Evolutionary conservation across 2,113 vertebrate genomes (phyloP).

Genomic region (Mormyrus iriodes): DNA sequence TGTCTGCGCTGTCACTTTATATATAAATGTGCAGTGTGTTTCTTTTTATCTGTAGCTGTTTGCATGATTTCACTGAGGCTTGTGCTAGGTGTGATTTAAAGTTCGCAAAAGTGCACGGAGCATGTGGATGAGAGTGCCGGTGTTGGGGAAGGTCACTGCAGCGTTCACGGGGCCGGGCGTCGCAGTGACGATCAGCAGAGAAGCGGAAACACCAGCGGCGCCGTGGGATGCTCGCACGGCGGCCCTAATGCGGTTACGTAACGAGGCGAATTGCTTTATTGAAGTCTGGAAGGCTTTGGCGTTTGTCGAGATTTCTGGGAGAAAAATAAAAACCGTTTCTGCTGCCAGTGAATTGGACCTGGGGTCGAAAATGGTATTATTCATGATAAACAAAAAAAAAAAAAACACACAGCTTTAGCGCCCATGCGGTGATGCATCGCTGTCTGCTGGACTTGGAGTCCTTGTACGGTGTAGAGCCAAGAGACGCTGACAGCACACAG

Average conservation of each 20-base stretch:
- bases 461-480: background rate
- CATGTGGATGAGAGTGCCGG: background rate
- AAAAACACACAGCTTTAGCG: background rate
- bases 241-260: background rate
- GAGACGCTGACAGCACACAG: background rate
- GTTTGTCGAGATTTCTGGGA: background rate
- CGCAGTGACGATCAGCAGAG: background rate
- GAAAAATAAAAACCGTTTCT: background rate
- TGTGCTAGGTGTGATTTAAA: background rate
- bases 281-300: background rate
- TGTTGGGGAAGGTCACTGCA: background rate
- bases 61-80: background rate
- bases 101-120: background rate
- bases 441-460: constrained; percentile 5
- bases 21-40: background rate
- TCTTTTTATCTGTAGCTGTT: background rate
- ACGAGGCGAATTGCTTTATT: background rate
- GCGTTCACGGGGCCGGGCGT: background rate
- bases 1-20: background rate
- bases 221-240: background rate
- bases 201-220: background rate
- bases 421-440: background rate
- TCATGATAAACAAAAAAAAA: constrained; percentile 6
- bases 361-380: constrained; percentile 9
- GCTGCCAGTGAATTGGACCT: background rate